A percentile compares a stretch with the other conserved stretches of the same genome.
These are phyloP conservation scores for Parascotia fuliginaria DNA, from an alignment of 2,888 invertebrate species.

Conservation along the genomic window DNA sequence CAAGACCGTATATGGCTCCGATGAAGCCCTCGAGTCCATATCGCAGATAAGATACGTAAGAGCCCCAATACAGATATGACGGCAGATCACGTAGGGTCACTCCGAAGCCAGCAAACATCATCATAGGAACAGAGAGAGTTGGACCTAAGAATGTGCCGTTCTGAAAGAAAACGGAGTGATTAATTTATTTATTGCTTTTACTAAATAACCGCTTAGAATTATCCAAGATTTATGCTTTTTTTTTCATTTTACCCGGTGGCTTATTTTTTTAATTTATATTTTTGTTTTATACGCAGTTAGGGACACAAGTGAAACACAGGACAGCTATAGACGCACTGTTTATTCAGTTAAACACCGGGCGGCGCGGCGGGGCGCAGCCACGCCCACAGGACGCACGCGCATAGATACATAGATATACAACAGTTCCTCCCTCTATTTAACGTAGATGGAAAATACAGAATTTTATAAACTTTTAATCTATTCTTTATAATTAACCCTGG, in stretches of 20 bases:
- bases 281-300: too few species aligned
- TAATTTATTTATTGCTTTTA: too few species aligned
- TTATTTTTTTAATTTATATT: too few species aligned
- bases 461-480: background rate
- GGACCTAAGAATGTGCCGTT: conserved; percentile 98
- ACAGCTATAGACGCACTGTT: too few species aligned
- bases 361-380: too few species aligned
- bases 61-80: conserved; percentile 94
- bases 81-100: conserved; percentile 95
- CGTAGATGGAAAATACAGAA: background rate
- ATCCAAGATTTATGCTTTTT: too few species aligned
- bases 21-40: conserved; percentile 96
- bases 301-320: too few species aligned
- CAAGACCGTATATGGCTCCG: conserved; percentile 93
- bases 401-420: background rate
- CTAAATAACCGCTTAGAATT: too few species aligned
- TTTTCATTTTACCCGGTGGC: too few species aligned
- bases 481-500: background rate
- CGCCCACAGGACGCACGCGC: background rate
- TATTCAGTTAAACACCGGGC: too few species aligned
- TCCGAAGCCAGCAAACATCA: conserved; percentile 99
- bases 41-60: conserved; percentile 95
- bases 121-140: conserved; percentile 95
- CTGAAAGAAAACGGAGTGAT: conserved; percentile 80
- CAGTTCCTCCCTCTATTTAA: background rate